Percentiles rank a stretch among this genome's conserved stretches.
Evolutionary conservation across 2,113 vertebrate genomes (phyloP).

Genomic region (Chaenogobius annularis): DNA sequence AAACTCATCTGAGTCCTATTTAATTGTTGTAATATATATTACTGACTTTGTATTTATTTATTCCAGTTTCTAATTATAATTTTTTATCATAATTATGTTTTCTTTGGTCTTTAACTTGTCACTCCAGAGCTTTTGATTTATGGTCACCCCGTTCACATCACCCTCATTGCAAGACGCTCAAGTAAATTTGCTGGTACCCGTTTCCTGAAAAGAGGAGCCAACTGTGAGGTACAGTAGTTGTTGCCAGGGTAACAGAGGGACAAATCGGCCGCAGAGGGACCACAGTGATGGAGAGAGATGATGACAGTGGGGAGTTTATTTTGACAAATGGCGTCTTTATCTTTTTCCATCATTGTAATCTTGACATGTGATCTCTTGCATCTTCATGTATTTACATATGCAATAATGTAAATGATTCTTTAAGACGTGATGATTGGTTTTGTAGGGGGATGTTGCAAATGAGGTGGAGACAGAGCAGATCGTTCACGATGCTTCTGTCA

Average conservation of each 20-base stretch:
- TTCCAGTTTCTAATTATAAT: not conserved
- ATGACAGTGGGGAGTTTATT: conserved; percentile 51
- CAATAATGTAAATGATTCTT: not conserved
- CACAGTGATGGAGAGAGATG: conserved; percentile 57
- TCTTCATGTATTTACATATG: not conserved
- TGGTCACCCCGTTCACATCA: conserved; percentile 92
- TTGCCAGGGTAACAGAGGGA: conserved; percentile 48
- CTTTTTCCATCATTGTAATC: not conserved
- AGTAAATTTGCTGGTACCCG: conserved; percentile 96
- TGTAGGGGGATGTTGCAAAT: conserved; percentile 94
- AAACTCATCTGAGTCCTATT: not conserved
- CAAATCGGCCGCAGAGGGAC: conserved; percentile 32
- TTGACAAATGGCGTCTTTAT: conserved; percentile 26
- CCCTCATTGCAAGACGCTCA: conserved; percentile 94
- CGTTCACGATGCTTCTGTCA: conserved; percentile 91
- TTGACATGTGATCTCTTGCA: not conserved
- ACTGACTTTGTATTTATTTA: not conserved
- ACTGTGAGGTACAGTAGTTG: conserved; percentile 86
- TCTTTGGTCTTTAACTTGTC: conserved; percentile 74
- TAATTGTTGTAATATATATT: not conserved
- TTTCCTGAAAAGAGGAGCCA: conserved; percentile 96
- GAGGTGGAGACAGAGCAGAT: conserved; percentile 99
- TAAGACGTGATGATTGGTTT: conserved; percentile 6
- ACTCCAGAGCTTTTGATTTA: conserved; percentile 91
- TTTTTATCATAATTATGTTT: not conserved